Percentiles rank a stretch among this genome's conserved stretches.
These are phyloP conservation scores for Octodonta nipae DNA, from an alignment of 2,888 invertebrate genomes.

Conservation along the genomic window DNA sequence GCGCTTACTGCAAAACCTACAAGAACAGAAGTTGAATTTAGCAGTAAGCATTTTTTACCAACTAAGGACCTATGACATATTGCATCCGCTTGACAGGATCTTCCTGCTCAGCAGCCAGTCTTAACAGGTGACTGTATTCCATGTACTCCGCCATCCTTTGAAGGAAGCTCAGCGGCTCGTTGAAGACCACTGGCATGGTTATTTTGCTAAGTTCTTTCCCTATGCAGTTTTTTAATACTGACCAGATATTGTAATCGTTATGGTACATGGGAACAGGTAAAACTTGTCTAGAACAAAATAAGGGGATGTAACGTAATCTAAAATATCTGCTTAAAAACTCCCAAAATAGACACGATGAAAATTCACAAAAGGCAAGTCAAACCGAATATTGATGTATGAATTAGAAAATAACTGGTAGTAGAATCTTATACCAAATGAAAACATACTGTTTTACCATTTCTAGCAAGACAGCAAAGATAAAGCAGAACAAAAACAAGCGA, in stretches of 20 bases:
- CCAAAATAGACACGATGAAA: no score
- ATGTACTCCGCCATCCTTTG: constrained; percentile 89
- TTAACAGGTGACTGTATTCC: constrained; percentile 71
- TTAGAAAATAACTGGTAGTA: no score
- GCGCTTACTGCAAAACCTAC: constrained; percentile 85
- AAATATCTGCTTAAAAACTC: no score
- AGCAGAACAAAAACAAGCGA: no score
- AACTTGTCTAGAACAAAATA: constrained; percentile 45
- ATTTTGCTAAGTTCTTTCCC: constrained; percentile 90
- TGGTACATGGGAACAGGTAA: constrained; percentile 63
- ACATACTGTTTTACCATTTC: no score
- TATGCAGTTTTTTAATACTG: constrained; percentile 80
- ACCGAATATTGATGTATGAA: no score
- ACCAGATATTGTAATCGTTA: constrained; percentile 80
- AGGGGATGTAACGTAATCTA: no score
- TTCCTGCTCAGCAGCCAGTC: constrained; percentile 61
- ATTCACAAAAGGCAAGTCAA: no score
- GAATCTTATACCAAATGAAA: no score
- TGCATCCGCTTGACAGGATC: constrained; percentile 76
- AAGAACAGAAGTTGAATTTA: constrained; percentile 23
- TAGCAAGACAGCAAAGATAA: no score
- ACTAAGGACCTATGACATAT: constrained; percentile 53
- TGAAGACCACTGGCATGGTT: constrained; percentile 92
- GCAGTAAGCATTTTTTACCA: background rate
- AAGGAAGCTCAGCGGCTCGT: constrained; percentile 88